Base-by-base conservation (phyloP, 2,113 vertebrate species). In the Pogonocichla stellata region DNA sequence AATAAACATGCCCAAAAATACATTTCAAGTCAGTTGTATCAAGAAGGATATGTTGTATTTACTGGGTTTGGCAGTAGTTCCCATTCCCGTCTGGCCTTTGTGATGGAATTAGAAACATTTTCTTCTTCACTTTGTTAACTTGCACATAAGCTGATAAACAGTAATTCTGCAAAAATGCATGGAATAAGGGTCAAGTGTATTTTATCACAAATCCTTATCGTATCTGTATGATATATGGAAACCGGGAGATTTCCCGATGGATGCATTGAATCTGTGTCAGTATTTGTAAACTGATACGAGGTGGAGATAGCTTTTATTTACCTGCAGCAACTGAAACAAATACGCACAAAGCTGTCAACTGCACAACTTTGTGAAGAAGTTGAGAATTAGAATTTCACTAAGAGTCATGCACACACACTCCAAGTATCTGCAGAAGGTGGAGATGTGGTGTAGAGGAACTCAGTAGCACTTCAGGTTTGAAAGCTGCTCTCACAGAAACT, bases 351-450 rank as follows among this genome's bases (percentile, higher is more conserved):
- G 36, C 67, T 78, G 54, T 88, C 67, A 86, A 42, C 72, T 74
- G 26, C 45, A 42, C 31, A 90, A 78, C 72, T 94, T 72, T 47
- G 65, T 71, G 60, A 71, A 70, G 24, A 61, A 65, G 71, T 60
- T 74, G 25, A 53, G 34, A 69, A 43, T 86, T 60, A 64, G 29
- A 86, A 53, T 83, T 94, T 90, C 79, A 60, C 79, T 43, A 34
- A 74, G 26, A 73, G 48, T 45, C 34, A 22, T 0, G 1, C 6
- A n/a, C 33, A 24, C 19, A 8, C 0, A 0, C 80, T 42, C 75
- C 28, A 36, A 6, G 11, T 53, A 23, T 24, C 80, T 60, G 40
- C 69, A 67, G 71, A 80, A 85, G 36, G 29, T 70, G 34, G 42
- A 56, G 50, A 58, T 0, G 0, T 31, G 40, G 31, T 17, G 16